phyloP scores from a whole-genome alignment of 2,113 vertebrate genomes.

The Nerophis lumbriciformis region DNA sequence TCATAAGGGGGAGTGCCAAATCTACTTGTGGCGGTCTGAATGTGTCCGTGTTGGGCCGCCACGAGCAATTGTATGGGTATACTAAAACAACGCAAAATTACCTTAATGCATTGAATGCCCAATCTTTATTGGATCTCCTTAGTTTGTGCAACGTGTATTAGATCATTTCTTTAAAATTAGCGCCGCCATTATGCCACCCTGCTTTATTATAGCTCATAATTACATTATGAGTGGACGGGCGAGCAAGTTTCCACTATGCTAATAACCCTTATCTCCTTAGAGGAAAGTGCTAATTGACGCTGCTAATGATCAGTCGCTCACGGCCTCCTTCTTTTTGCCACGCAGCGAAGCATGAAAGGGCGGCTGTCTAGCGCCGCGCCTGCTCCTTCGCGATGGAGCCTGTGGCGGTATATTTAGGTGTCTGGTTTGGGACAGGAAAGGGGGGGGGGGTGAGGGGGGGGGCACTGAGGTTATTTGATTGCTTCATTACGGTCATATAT shows the following conservation, averaged over 20 bases:
- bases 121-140: no score
- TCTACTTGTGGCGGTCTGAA: no score
- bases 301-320: constrained; percentile 28
- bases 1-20: no score
- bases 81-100: no score
- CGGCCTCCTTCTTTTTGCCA: constrained; percentile 20
- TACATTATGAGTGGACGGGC: background rate
- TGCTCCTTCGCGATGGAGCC: constrained; percentile 32
- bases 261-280: background rate
- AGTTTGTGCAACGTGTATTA: background rate
- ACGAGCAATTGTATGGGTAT: no score
- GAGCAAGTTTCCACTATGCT: background rate
- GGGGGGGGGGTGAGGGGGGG: constrained; percentile 40
- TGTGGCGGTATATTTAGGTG: constrained; percentile 51
- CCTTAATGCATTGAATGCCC: no score
- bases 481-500: constrained; percentile 69
- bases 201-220: background rate
- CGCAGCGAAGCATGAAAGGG: constrained; percentile 43
- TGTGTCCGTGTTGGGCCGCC: no score
- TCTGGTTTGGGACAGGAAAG: constrained; percentile 62
- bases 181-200: background rate
- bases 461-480: constrained; percentile 67
- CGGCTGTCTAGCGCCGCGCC: constrained; percentile 32
- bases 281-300: constrained; percentile 3
- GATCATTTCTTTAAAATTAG: background rate